Evolutionary conservation across 1,140 invertebrate species (phyloP).

Genomic region (Phymastichus coffea): DNA sequence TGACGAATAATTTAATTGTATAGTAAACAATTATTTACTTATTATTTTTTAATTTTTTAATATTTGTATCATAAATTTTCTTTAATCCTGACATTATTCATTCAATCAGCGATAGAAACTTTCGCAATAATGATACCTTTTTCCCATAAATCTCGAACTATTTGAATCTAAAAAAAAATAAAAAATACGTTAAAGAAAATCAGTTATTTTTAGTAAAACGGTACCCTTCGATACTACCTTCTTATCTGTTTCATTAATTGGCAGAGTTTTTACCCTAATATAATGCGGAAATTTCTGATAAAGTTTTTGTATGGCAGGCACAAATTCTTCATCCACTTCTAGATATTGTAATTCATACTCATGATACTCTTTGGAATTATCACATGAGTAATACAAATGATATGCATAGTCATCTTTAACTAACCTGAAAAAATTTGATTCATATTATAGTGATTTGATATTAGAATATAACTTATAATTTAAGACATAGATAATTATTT

Average conservation of each 20-base stretch:
- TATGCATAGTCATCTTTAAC: slow-evolving; percentile 67
- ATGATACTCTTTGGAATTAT: slow-evolving; percentile 84
- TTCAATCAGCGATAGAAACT: slow-evolving; percentile 51
- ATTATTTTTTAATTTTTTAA: too few species aligned
- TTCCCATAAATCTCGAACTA: slow-evolving; percentile 70
- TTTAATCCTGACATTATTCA: background rate
- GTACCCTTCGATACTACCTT: slow-evolving; percentile 56
- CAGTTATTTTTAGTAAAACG: slow-evolving; percentile 13
- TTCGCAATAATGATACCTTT: slow-evolving; percentile 67
- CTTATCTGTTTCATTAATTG: slow-evolving; percentile 62
- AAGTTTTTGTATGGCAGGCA: slow-evolving; percentile 69
- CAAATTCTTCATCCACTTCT: slow-evolving; percentile 67
- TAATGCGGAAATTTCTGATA: slow-evolving; percentile 77
- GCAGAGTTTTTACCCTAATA: slow-evolving; percentile 70
- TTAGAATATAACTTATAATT: background rate
- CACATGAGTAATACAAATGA: slow-evolving; percentile 75
- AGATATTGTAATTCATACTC: slow-evolving; percentile 77
- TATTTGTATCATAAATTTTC: too few species aligned
- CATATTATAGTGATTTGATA: background rate
- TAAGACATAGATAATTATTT: too few species aligned
- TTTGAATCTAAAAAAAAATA: slow-evolving; percentile 55
- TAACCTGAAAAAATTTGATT: slow-evolving; percentile 59
- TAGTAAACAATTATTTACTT: too few species aligned
- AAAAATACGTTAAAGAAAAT: slow-evolving; percentile 19
- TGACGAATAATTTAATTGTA: too few species aligned